phyloP scores from a whole-genome alignment of 2,888 invertebrate species.

The Steinernema carpocapsae region DNA sequence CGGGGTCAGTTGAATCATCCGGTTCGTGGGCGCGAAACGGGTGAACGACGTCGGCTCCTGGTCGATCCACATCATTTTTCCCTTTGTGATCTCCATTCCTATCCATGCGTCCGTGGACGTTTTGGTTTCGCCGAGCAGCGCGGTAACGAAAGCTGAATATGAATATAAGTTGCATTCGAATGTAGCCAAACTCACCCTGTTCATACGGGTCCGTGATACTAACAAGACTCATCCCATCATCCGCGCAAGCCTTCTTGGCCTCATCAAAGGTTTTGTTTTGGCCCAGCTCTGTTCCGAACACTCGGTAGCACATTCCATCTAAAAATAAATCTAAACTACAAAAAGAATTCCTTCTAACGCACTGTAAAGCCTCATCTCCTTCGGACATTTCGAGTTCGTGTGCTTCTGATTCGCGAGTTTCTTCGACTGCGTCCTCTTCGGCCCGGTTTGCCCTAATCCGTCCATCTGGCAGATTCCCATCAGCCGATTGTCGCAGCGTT shows the following conservation, averaged over 20 bases:
- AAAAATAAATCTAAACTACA: neutral
- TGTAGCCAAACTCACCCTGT: neutral
- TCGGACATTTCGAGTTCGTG: slow-evolving; percentile 3
- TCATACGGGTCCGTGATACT: slow-evolving; percentile 16
- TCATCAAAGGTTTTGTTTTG: neutral
- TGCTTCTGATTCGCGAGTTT: neutral
- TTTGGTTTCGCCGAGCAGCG: neutral
- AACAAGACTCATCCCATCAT: neutral
- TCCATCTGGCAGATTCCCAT: slow-evolving; percentile 21
- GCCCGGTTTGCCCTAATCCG: neutral
- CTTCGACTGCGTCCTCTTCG: neutral
- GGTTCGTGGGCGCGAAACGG: neutral
- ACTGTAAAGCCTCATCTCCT: neutral
- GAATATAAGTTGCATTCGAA: neutral
- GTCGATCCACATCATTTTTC: slow-evolving; percentile 7
- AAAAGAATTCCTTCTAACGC: neutral
- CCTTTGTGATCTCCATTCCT: slow-evolving; percentile 14
- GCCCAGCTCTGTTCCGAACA: neutral
- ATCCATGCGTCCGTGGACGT: slow-evolving; percentile 20
- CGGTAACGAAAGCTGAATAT: neutral
- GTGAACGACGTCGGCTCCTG: slow-evolving; percentile 14
- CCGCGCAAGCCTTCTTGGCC: neutral
- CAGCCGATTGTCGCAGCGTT: slow-evolving; percentile 25
- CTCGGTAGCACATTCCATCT: slow-evolving; percentile 19
- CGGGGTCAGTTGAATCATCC: slow-evolving; percentile 14